Percentiles rank a stretch among this genome's conserved stretches.
Conservation (phyloP, 2,888 invertebrate species). For the Emmelina monodactyla region DNA sequence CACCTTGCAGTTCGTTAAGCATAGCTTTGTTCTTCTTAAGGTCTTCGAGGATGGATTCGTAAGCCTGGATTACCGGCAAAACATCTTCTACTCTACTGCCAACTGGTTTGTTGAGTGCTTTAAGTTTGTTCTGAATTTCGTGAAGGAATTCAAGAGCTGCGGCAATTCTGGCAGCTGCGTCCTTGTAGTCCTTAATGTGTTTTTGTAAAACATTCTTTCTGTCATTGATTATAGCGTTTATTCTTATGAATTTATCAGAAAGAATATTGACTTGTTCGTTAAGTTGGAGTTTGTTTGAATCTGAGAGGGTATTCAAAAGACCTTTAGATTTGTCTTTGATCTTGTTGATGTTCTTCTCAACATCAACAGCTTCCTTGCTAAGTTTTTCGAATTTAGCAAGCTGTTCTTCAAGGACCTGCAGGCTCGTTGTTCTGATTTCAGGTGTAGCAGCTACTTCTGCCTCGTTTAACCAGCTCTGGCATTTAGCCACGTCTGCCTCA, state of each 20-base stretch:
- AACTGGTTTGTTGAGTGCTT: slow-evolving; percentile 84
- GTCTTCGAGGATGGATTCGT: slow-evolving; percentile 80
- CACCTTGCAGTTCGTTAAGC: slow-evolving; percentile 78
- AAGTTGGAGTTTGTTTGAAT: slow-evolving; percentile 84
- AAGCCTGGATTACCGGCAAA: slow-evolving; percentile 78
- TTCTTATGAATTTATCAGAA: slow-evolving; percentile 79
- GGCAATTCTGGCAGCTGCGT: slow-evolving; percentile 80
- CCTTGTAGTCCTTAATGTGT: slow-evolving; percentile 81
- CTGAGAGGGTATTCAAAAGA: slow-evolving; percentile 80
- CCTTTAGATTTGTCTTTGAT: slow-evolving; percentile 82
- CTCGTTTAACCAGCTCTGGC: slow-evolving; percentile 89
- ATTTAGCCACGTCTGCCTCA: slow-evolving; percentile 81
- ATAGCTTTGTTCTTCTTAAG: slow-evolving; percentile 80
- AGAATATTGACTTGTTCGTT: slow-evolving; percentile 81
- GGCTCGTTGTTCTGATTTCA: slow-evolving; percentile 80
- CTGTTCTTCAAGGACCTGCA: slow-evolving; percentile 87
- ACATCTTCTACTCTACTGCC: slow-evolving; percentile 91
- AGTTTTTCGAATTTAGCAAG: slow-evolving; percentile 84
- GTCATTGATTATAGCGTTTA: slow-evolving; percentile 78
- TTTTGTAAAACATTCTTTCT: slow-evolving; percentile 76
- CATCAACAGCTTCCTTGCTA: slow-evolving; percentile 74
- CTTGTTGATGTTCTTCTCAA: slow-evolving; percentile 75
- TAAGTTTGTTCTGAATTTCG: slow-evolving; percentile 82
- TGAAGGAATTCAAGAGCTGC: slow-evolving; percentile 82
- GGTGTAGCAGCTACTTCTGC: slow-evolving; percentile 86